Base-by-base conservation (phyloP, 2,888 invertebrate species). In the Flabesymbios commensalis region DNA sequence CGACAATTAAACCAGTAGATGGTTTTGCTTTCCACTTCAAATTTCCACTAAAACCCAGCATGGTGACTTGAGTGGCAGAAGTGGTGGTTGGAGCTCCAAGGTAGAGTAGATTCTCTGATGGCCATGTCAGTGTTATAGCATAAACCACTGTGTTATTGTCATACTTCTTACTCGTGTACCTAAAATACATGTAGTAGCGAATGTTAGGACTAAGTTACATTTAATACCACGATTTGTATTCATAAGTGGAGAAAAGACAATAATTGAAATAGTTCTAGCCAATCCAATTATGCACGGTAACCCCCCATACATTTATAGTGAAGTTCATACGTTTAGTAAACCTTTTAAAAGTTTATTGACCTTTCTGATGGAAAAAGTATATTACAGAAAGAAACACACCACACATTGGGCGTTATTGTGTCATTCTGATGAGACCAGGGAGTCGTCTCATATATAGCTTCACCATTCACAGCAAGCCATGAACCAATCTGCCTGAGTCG, bases 361-460 rank as follows among this genome's bases (percentile, higher is more conserved):
- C n/a, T n/a, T n/a, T n/a, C n/a, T n/a, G n/a, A n/a, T n/a, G n/a
- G n/a, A n/a, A n/a, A n/a, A n/a, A n/a, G n/a, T 19, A 47, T 7
- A 47, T 24, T 47, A 10, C 28, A 24, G 26, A 33, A 26, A 48
- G 10, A 29, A 24, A 57, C 61, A 28, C 66, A 93, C 93, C 94
- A 94, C 10, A 91, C 88, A 59, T 86, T 83, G 0, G 86, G 77
- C 0, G 87, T 87, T 17, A 87, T 53, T 0, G 91, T 82, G 63
- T 85, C 94, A 75, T 93, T 94, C 82, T 94, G 94, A 61, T 86
- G 84, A 0, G 77, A 79, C 93, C 94, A 95, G 0, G 94, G 93
- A 3, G 84, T 86, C 1, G 88, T 88, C 2, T 83, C 84, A 76
- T 93, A 95, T 70, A 95, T 92, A 0, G 92, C 93, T 77, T 93